A percentile compares a stretch with the other conserved stretches of the same genome.
Evolutionary conservation across 2,113 vertebrate genomes (phyloP).

Genomic region (Potamarius usumacintae): DNA sequence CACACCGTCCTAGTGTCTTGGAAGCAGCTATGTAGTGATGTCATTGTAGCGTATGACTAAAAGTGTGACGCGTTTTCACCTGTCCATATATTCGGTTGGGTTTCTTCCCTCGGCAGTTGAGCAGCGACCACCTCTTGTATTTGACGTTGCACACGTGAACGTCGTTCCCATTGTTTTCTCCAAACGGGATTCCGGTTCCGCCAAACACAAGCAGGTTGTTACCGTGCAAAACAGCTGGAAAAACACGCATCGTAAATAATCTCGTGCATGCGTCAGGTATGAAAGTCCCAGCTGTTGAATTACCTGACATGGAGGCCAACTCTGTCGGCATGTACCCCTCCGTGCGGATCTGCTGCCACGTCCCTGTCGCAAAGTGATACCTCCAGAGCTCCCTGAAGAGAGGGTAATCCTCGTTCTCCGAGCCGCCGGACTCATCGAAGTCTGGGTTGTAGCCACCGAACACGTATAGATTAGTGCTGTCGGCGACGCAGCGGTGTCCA

Average conservation of each 20-base stretch:
- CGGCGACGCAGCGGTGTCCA: slow-evolving; percentile 94
- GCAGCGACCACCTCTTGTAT: slow-evolving; percentile 93
- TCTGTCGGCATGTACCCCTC: slow-evolving; percentile 97
- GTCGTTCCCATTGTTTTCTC: slow-evolving; percentile 94
- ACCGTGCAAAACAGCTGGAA: slow-evolving; percentile 89
- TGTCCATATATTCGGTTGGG: slow-evolving; percentile 96
- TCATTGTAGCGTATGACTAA: neutral
- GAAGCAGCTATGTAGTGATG: no score
- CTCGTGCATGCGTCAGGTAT: neutral
- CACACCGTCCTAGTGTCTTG: no score
- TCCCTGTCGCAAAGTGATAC: slow-evolving; percentile 93
- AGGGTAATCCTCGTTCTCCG: slow-evolving; percentile 92
- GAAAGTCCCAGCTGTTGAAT: neutral
- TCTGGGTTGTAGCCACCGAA: slow-evolving; percentile 98
- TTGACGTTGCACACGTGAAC: slow-evolving; percentile 97
- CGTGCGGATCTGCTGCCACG: slow-evolving; percentile 94
- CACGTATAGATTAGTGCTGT: slow-evolving; percentile 90
- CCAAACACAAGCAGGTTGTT: slow-evolving; percentile 97
- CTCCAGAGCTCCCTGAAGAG: slow-evolving; percentile 97
- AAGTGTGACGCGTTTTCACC: slow-evolving; percentile 66
- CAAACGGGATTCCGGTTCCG: slow-evolving; percentile 95
- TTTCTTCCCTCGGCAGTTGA: slow-evolving; percentile 94
- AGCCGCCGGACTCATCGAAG: slow-evolving; percentile 91
- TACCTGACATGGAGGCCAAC: slow-evolving; percentile 97
- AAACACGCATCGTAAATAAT: neutral